Evolutionary conservation across 2,113 vertebrate species (phyloP), one percentile per base, ranked within the genome.

Genomic region (Dasyornis broadbenti): DNA sequence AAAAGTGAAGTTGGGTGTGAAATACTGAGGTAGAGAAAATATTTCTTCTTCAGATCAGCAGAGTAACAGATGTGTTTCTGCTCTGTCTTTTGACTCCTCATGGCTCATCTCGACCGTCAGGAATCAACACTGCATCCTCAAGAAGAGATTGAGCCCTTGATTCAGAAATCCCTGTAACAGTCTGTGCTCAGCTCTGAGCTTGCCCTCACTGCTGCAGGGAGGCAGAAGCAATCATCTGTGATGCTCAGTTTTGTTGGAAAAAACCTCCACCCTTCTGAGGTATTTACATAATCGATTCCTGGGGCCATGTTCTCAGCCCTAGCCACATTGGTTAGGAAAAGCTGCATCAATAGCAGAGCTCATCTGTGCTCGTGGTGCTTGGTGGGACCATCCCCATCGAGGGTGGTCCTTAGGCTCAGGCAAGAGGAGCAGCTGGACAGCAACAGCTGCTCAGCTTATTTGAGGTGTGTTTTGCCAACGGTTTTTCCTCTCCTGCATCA

Each of bases 201-300:
- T 72, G 42, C 56, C 75, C 65, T 73, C 16, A 2, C 66, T 54
- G 66, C 59, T 80, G 50, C 79, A 66, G 76, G 49, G 60, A 28
- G 60, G 54, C 71, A 90, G 77, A 77, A 92, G 92, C 82, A 53
- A 77, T 86, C 39, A 44, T 72, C 63, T 59, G 45, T 11, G 71
- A 59, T 86, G 66, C 50, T 95, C 70, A 27, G 45, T 76, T 92
- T 72, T 33, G n/a, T 35, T 37, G 75, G 73, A 7, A 75, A 85
- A 81, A 52, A 10, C 39, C 81, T 54, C n/a, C 35, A 20, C 17
- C 52, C 42, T 4, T 52, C 70, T 3, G 3, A 33, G 23, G 23
- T 24, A 85, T 94, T 89, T 85, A 44, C 81, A 61, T 85, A 76
- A 94, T 82, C 12, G 3, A 13, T 72, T 96, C 89, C 82, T 61